phyloP scores from a whole-genome alignment of 2,113 vertebrate species.

The Tichodroma muraria region DNA sequence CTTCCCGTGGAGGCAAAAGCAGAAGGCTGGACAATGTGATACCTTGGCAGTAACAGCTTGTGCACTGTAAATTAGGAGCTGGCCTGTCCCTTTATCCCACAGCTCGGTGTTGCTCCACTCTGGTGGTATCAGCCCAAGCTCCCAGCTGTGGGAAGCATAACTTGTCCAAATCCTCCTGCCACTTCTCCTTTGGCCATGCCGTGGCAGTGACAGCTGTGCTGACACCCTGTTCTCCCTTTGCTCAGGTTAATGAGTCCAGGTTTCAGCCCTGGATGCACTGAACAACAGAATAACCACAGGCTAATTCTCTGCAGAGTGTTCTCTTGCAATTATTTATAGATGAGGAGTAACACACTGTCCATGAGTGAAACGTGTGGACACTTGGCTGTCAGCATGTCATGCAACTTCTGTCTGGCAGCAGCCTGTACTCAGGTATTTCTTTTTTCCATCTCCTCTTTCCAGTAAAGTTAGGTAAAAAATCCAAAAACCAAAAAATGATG shows the following conservation, averaged over 20 bases:
- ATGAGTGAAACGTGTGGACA: fast-evolving
- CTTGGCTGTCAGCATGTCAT: background rate
- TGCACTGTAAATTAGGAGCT: background rate
- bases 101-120: background rate
- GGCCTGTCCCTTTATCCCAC: background rate
- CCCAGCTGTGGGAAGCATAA: fast-evolving
- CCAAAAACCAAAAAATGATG: background rate
- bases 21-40: background rate
- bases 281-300: background rate
- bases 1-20: background rate
- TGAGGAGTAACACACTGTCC: background rate
- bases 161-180: background rate
- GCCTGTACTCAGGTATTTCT: background rate
- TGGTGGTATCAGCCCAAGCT: background rate
- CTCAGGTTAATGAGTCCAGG: background rate
- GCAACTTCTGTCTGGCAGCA: background rate
- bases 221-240: background rate
- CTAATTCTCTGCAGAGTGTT: background rate
- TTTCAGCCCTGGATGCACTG: background rate
- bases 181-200: background rate
- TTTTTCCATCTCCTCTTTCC: background rate
- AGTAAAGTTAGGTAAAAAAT: background rate
- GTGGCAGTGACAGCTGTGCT: background rate
- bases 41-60: background rate
- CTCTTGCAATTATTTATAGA: background rate